Conservation (phyloP, 1,140 invertebrate genomes). For the Lordiphosa mommai region DNA sequence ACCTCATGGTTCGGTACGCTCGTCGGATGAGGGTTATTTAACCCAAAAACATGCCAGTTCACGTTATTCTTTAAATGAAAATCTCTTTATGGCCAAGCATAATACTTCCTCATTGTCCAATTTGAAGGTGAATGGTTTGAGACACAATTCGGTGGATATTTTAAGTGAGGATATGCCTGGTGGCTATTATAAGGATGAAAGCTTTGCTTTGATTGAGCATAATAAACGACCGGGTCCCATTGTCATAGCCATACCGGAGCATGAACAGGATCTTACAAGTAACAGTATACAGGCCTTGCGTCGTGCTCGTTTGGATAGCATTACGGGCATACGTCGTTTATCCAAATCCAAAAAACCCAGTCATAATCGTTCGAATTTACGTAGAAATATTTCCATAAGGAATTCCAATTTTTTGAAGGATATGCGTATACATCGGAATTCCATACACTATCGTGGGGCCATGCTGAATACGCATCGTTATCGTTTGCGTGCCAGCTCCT, state of each 20-base stretch:
- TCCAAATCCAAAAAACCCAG: slow-evolving; percentile 69
- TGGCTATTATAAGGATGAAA: slow-evolving; percentile 65
- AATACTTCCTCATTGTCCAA: slow-evolving; percentile 42
- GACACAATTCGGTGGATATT: slow-evolving; percentile 74
- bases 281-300: slow-evolving; percentile 44
- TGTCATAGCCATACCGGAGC: slow-evolving; percentile 58
- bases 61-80: slow-evolving; percentile 70
- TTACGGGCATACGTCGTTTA: slow-evolving; percentile 62
- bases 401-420: slow-evolving; percentile 87
- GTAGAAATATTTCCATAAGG: slow-evolving; percentile 64
- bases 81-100: slow-evolving; percentile 58
- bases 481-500: slow-evolving; percentile 90
- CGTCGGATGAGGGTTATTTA: slow-evolving; percentile 59
- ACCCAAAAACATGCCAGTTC: slow-evolving; percentile 65
- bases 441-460: slow-evolving; percentile 89
- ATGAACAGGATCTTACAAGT: slow-evolving; percentile 8
- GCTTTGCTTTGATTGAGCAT: slow-evolving; percentile 51
- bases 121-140: slow-evolving; percentile 50
- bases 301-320: slow-evolving; percentile 63
- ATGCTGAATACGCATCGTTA: slow-evolving; percentile 90
- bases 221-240: slow-evolving; percentile 26
- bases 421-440: slow-evolving; percentile 88
- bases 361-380: slow-evolving; percentile 62
- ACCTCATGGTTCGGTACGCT: slow-evolving; percentile 35
- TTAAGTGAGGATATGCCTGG: slow-evolving; percentile 65